Evolutionary conservation across 2,797 vertebrate species (phyloP), one percentile per base, ranked within the genome.

Genomic region (Pristis pectinata): DNA sequence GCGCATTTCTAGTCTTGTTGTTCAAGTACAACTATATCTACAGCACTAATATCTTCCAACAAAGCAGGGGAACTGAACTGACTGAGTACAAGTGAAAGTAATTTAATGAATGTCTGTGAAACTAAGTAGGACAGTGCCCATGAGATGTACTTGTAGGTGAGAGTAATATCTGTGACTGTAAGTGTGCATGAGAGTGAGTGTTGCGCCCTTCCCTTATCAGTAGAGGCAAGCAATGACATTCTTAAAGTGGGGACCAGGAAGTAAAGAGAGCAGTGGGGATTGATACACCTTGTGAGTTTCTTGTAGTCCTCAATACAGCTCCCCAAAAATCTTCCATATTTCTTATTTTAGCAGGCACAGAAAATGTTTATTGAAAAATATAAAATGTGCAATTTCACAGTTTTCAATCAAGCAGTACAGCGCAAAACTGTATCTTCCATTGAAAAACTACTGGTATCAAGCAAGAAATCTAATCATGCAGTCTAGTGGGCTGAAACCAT

Each of bases 381-480:
- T 10, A 34, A 87, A n/a, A 17, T 61, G n/a, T 41, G 53, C 53
- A 8, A 41, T 91, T 67, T 87, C 41, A 61, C 41, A n/a, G 30
- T 91, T 67, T 91, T 91, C 59, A 3, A 37, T 59, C 53, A 30
- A 34, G 53, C 83, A 87, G 82, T 83, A 27, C 24, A 37, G 17
- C 64, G 59, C 8, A 22, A 3, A 91, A 41, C 22, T 8, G 0
- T 11, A 64, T 91, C n/a, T n/a, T 41, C 24, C 13, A 22, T 59
- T 61, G 24, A 44, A 72, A 11, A 41, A 15, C 44, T n/a, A 94
- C 44, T 76, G 64, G 41, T 72, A 41, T 76, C 92, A 30, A 44
- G 24, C 44, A 94, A 13, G 92, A 72, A 94, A 91, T 91, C 61
- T 94, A 94, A 41, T 94, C 44, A 49, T 53, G 41, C 92, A 94